phyloP scores from a whole-genome alignment of 2,888 invertebrate species.

The Leptinotarsa tumamoca region DNA sequence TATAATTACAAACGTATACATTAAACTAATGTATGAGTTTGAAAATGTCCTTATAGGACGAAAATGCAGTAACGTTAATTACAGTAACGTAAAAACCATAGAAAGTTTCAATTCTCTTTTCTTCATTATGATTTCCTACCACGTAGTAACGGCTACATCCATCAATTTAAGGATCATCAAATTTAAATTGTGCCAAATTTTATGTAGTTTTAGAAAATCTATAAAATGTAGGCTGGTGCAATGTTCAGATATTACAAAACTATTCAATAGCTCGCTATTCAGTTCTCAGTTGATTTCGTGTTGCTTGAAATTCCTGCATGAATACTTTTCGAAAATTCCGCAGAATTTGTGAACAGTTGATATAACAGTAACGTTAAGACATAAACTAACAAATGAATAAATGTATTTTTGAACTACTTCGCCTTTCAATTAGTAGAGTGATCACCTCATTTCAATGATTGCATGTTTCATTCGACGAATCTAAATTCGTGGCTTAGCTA shows the following conservation, averaged over 20 bases:
- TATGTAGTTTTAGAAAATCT: too few relatives aligned
- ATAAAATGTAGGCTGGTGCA: too few relatives aligned
- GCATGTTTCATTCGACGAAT: background rate
- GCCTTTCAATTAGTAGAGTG: background rate
- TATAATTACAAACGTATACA: too few relatives aligned
- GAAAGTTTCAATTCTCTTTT: too few relatives aligned
- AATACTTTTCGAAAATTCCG: background rate
- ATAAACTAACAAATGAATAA: background rate
- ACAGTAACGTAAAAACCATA: too few relatives aligned
- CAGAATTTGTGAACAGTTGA: constrained; percentile 6
- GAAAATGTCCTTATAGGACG: too few relatives aligned
- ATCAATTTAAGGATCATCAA: too few relatives aligned
- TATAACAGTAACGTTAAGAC: constrained; percentile 9
- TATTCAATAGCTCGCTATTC: background rate
- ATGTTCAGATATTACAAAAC: too few relatives aligned
- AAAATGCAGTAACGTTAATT: too few relatives aligned
- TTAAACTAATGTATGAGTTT: too few relatives aligned
- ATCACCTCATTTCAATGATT: constrained; percentile 2
- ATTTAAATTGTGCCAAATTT: background rate
- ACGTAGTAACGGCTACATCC: too few relatives aligned
- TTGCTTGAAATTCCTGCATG: constrained; percentile 1
- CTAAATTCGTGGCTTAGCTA: background rate
- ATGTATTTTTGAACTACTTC: background rate
- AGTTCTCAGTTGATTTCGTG: background rate
- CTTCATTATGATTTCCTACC: too few relatives aligned